Evolutionary conservation across 2,797 vertebrate species (phyloP), one percentile per base, ranked within the genome.

Genomic region (Apogon talboti): DNA sequence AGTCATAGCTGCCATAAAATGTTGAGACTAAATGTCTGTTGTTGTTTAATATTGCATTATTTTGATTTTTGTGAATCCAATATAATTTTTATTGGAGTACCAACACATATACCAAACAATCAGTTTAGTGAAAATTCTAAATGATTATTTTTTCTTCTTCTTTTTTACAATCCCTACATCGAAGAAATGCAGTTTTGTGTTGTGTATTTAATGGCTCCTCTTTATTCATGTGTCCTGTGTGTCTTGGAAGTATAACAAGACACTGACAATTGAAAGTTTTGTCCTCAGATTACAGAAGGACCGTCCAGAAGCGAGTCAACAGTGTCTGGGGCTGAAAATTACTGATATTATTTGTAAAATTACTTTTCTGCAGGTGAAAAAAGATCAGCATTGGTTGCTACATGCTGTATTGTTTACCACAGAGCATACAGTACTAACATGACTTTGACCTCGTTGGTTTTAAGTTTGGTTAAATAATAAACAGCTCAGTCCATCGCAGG

Each of bases 321-420:
- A 28, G 24, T 28, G 24, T 28, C 24, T 28, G 6, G 24, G 24
- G 24, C 24, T 28, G 24, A 5, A 28, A 28, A 35, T 35, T 2
- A 8, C 10, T 35, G 9, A 35, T 35, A 35, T 35, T 10, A 35
- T 35, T 35, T 35, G 7, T 35, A 35, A 35, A 10, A 3, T 30
- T 30, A 6, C 28, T 30, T n/a, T 41, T 49, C 30, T 33, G 11
- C 21, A 42, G n/a, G 2, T 42, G 11, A 53, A 59, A 60, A 15
- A 67, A 55, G 35, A 48, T 66, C n/a, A 60, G 33, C 24, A 33
- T 21, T 71, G 9, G 19, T n/a, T 46, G 15, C 1, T 28, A 15
- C 3, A 24, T 1, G 12, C 15, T 44, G 18, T 37, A 37, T 52
- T 2, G 10, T 51, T 38, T 21, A 42, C 6, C 11, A 14, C 8